phyloP scores from a whole-genome alignment of 2,113 vertebrate species.

The Calypte anna region DNA sequence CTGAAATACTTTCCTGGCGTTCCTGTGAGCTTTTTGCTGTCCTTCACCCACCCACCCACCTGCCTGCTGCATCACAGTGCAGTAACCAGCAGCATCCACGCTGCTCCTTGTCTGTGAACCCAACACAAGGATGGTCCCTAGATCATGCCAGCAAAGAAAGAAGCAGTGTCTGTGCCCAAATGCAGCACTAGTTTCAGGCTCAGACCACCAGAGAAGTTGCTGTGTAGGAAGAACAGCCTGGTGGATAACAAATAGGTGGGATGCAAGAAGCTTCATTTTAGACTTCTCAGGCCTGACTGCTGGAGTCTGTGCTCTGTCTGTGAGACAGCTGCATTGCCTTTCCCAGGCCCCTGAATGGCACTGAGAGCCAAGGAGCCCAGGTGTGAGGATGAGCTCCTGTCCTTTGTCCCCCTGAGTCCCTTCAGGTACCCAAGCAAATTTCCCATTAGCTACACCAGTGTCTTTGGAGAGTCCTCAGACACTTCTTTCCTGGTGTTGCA shows the following conservation, averaged over 20 bases:
- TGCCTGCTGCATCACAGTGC: neutral
- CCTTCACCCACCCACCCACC: neutral
- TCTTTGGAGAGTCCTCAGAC: neutral
- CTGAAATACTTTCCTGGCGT: neutral
- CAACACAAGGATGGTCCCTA: neutral
- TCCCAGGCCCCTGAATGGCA: neutral
- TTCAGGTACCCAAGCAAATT: neutral
- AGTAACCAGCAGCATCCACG: neutral
- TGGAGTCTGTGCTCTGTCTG: neutral
- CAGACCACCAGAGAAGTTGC: accelerated
- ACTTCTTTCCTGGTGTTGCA: neutral
- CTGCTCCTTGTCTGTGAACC: neutral
- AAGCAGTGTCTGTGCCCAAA: neutral
- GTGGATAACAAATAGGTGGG: neutral
- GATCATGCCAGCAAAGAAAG: neutral
- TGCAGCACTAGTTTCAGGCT: neutral
- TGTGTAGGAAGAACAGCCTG: neutral
- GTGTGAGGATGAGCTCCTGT: accelerated
- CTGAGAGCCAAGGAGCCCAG: neutral
- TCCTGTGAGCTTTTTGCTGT: neutral
- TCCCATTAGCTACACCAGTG: neutral
- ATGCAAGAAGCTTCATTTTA: neutral
- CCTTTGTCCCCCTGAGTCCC: neutral
- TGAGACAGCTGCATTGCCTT: neutral
- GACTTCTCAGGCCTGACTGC: neutral